Conservation (phyloP, 2,888 invertebrate genomes). For the Cheilosia vulpina region DNA sequence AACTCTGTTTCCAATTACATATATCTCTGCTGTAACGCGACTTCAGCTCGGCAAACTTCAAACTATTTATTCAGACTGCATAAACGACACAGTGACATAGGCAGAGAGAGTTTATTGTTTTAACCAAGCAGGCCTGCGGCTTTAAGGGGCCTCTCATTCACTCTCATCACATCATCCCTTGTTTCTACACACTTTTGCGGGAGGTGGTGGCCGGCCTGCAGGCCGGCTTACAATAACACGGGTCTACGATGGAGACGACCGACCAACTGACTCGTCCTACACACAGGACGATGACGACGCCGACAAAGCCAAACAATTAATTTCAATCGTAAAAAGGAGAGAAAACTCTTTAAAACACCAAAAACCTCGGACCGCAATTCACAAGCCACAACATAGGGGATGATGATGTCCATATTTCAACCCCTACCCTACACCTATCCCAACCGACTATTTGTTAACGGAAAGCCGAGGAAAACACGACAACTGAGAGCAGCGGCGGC, state of each 20-base stretch:
- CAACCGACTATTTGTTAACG: conserved; percentile 66
- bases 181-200: conserved; percentile 21
- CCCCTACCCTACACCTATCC: conserved; percentile 22
- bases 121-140: conserved; percentile 23
- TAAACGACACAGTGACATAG: background rate
- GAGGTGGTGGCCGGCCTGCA: conserved; percentile 11
- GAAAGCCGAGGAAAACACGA: conserved; percentile 61
- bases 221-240: conserved; percentile 42
- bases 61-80: conserved; percentile 30
- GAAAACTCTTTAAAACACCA: conserved; percentile 52
- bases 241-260: conserved; percentile 15
- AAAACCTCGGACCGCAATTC: conserved; percentile 67
- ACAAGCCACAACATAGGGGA: conserved; percentile 67
- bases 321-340: conserved; percentile 68
- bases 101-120: conserved; percentile 43
- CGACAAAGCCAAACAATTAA: conserved; percentile 73
- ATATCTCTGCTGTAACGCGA: no score
- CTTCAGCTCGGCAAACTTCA: conserved; percentile 9
- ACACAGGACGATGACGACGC: conserved; percentile 10
- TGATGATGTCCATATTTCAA: conserved; percentile 35
- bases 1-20: no score
- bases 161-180: conserved; percentile 16
- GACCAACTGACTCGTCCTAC: background rate
- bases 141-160: background rate
- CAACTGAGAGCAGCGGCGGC: conserved; percentile 7